These are phyloP conservation scores for Eupeodes corollae DNA, from an alignment of 1,140 invertebrate genomes.

Conservation along the genomic window DNA sequence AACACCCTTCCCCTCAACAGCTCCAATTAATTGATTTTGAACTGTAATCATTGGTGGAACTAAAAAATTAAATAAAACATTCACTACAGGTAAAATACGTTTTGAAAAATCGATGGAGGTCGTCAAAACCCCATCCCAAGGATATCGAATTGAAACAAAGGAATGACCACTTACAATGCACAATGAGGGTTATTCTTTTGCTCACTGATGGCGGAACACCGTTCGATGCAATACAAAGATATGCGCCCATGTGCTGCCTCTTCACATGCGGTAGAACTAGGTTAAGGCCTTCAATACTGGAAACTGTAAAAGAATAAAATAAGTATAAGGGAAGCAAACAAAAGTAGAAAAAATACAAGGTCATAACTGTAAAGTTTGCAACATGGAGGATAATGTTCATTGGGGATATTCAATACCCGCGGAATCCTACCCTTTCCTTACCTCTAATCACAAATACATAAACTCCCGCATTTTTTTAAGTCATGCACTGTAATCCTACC, in stretches of 20 bases:
- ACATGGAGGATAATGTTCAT: too few relatives aligned
- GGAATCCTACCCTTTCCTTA: too few relatives aligned
- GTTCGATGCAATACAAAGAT: constrained; percentile 78
- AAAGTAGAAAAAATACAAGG: too few relatives aligned
- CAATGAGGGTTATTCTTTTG: constrained; percentile 75
- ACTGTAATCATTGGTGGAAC: constrained; percentile 74
- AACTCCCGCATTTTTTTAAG: too few relatives aligned
- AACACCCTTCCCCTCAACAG: constrained; percentile 57
- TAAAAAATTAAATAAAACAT: constrained; percentile 27
- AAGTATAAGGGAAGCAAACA: neutral
- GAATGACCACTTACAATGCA: constrained; percentile 63
- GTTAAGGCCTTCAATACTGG: constrained; percentile 57
- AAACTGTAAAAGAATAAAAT: constrained; percentile 42
- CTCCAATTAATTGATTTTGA: constrained; percentile 68
- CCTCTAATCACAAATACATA: too few relatives aligned
- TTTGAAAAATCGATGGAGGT: neutral
- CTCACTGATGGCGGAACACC: constrained; percentile 77
- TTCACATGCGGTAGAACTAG: constrained; percentile 71
- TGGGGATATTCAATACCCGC: too few relatives aligned
- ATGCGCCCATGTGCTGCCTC: constrained; percentile 77
- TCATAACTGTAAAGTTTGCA: too few relatives aligned
- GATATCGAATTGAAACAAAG: neutral
- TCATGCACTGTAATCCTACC: too few relatives aligned
- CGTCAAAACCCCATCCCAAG: neutral
- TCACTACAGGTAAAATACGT: neutral